phyloP scores from a whole-genome alignment of 1,140 invertebrate species.

The Dreissena polymorpha region DNA sequence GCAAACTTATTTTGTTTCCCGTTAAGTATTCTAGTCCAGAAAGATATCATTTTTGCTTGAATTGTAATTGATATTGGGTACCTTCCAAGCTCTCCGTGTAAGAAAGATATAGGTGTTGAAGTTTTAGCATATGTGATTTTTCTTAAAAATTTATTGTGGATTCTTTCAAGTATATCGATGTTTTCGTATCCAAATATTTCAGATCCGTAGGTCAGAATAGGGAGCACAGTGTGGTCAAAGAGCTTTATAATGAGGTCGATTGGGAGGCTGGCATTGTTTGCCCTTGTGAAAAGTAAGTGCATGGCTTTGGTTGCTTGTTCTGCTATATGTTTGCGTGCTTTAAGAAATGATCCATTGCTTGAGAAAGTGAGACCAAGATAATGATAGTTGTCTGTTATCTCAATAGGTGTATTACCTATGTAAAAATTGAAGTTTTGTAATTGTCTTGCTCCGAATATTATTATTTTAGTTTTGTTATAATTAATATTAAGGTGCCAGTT shows the following conservation, averaged over 20 bases:
- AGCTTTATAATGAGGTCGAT: conserved; percentile 16
- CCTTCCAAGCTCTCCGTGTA: conserved; percentile 17
- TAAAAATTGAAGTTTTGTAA: not conserved
- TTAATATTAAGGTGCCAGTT: conserved; percentile 13
- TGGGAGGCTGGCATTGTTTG: conserved; percentile 10
- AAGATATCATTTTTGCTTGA: conserved; percentile 16
- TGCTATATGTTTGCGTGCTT: conserved; percentile 12
- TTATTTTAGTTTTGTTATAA: conserved; percentile 1
- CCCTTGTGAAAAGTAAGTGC: conserved; percentile 7
- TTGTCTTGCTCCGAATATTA: not conserved
- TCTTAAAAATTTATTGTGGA: conserved; percentile 23
- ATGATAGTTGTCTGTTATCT: conserved; percentile 17
- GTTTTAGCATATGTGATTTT: conserved; percentile 12
- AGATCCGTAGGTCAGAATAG: conserved; percentile 26
- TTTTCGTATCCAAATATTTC: conserved; percentile 33
- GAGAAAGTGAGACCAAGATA: conserved; percentile 27
- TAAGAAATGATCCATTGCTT: conserved; percentile 19
- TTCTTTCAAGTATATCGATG: conserved; percentile 23
- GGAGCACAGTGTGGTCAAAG: conserved; percentile 21
- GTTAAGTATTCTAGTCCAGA: not conserved
- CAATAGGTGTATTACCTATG: not conserved
- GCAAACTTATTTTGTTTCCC: conserved; percentile 12
- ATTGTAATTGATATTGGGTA: conserved; percentile 15
- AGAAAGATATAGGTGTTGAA: conserved; percentile 1
- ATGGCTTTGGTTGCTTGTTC: conserved; percentile 29